These are phyloP conservation scores for Metopolophium dirhodum DNA, from an alignment of 1,140 invertebrate genomes.

Conservation along the genomic window DNA sequence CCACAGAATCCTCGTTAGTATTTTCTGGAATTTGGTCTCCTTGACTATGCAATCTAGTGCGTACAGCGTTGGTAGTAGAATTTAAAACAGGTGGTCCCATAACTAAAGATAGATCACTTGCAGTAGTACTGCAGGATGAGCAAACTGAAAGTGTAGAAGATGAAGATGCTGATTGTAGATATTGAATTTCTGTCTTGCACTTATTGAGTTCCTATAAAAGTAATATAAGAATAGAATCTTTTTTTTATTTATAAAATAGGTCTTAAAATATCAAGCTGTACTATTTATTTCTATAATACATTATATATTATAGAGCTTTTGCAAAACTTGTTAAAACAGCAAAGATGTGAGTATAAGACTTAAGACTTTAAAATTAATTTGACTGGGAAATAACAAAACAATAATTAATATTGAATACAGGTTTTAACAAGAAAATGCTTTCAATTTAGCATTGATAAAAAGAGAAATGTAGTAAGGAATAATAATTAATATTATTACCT, in stretches of 20 bases:
- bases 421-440: background rate
- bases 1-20: background rate
- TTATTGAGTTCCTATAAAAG: slow-evolving; percentile 78
- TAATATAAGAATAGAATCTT: background rate
- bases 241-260: background rate
- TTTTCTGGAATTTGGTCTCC: slow-evolving; percentile 23
- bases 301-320: background rate
- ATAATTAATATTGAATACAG: background rate
- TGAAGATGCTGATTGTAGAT: slow-evolving; percentile 85
- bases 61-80: slow-evolving; percentile 26
- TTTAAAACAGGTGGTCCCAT: slow-evolving; percentile 39
- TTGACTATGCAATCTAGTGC: slow-evolving; percentile 11
- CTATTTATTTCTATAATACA: background rate
- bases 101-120: slow-evolving; percentile 37
- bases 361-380: background rate
- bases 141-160: slow-evolving; percentile 62
- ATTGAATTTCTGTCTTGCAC: slow-evolving; percentile 87
- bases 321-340: background rate
- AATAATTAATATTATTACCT: background rate
- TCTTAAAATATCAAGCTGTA: background rate
- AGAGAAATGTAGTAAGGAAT: background rate
- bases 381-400: background rate
- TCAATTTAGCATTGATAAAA: background rate
- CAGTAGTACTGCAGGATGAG: slow-evolving; percentile 38
- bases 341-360: background rate